A percentile compares a stretch with the other conserved stretches of the same genome.
Evolutionary conservation across 2,797 vertebrate species (phyloP).

Genomic region (Alosa sapidissima): DNA sequence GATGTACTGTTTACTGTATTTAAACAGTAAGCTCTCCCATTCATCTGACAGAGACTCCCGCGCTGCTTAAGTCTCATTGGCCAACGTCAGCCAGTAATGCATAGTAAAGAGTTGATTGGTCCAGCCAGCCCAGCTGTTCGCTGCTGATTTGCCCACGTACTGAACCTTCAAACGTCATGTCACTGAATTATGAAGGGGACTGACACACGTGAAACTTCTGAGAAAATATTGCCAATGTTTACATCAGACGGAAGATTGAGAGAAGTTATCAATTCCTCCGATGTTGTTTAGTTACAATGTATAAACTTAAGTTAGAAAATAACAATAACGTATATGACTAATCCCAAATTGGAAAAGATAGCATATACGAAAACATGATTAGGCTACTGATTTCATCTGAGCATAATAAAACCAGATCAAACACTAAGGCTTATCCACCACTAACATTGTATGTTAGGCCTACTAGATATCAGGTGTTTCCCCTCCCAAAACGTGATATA

Average conservation of each 20-base stretch:
- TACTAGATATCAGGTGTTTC: too few species aligned
- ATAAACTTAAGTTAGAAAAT: too few species aligned
- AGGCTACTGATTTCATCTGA: too few species aligned
- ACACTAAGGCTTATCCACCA: too few species aligned
- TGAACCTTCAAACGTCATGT: slow-evolving; percentile 52
- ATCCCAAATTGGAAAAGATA: too few species aligned
- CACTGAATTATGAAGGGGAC: neutral
- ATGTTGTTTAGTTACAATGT: neutral
- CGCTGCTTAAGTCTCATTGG: slow-evolving; percentile 89
- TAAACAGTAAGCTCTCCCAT: slow-evolving; percentile 74
- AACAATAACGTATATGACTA: too few species aligned
- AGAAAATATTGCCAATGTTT: neutral
- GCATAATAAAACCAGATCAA: too few species aligned
- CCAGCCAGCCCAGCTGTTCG: slow-evolving; percentile 77
- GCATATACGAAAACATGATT: too few species aligned
- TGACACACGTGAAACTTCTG: neutral
- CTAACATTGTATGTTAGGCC: too few species aligned
- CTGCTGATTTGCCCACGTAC: slow-evolving; percentile 81
- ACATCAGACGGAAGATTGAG: neutral
- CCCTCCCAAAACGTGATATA: too few species aligned
- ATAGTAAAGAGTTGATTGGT: slow-evolving; percentile 88
- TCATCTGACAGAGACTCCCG: slow-evolving; percentile 52
- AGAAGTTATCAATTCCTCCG: neutral
- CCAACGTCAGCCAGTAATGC: slow-evolving; percentile 46
- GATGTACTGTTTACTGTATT: slow-evolving; percentile 71